Conservation (phyloP, 2,797 vertebrate genomes). For the Leptoclinus maculatus region DNA sequence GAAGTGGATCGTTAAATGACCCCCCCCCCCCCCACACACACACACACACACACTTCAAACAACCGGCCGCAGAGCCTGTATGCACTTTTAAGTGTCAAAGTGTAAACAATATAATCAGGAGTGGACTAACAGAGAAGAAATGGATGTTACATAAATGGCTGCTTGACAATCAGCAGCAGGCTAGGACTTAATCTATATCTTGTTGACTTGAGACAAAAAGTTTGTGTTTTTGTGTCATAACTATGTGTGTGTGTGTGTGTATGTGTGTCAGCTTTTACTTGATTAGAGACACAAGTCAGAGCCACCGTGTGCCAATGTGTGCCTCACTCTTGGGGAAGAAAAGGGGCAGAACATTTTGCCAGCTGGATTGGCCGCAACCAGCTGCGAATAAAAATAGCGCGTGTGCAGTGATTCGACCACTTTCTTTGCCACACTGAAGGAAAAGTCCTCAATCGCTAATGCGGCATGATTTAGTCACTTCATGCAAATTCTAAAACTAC, state of each 20-base stretch:
- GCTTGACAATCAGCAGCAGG: background rate
- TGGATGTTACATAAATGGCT: background rate
- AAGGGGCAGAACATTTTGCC: conserved; percentile 30
- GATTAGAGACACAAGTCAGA: conserved; percentile 37
- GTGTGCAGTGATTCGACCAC: conserved; percentile 37
- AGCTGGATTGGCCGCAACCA: conserved; percentile 45
- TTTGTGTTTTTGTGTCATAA: conserved; percentile 8
- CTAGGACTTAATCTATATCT: background rate
- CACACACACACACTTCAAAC: background rate
- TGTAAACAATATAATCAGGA: background rate
- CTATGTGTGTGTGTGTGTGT: background rate
- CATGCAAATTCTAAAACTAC: background rate
- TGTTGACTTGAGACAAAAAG: background rate
- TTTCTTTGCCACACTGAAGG: conserved; percentile 38
- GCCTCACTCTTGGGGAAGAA: conserved; percentile 37
- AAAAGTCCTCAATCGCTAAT: conserved; percentile 43
- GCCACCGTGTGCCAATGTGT: conserved; percentile 45
- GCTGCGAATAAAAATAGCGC: conserved; percentile 43
- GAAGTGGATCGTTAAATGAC: conserved; percentile 7
- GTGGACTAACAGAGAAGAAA: conserved; percentile 1
- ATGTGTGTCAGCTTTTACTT: conserved; percentile 26
- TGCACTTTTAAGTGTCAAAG: background rate
- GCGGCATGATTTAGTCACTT: background rate
- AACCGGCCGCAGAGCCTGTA: background rate
- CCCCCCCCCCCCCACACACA: no score